phyloP scores from a whole-genome alignment of 2,888 invertebrate genomes.

The Marasmarcha lunaedactyla region DNA sequence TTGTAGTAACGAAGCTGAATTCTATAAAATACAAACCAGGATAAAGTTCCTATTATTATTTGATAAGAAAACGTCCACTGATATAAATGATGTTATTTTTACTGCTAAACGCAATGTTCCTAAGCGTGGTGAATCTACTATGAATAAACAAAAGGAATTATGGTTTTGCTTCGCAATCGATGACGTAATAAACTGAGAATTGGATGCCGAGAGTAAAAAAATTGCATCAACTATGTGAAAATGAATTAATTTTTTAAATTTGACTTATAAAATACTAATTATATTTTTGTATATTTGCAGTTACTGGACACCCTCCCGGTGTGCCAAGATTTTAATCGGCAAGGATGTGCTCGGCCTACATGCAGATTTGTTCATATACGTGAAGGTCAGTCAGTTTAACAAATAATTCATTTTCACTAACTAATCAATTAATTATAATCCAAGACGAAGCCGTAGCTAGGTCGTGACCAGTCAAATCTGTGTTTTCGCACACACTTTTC shows the following conservation, averaged over 20 bases:
- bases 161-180: no score
- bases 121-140: no score
- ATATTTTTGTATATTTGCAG: conserved; percentile 75
- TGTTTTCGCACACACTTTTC: no score
- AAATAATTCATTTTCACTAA: conserved; percentile 10
- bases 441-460: no score
- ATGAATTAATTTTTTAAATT: neutral
- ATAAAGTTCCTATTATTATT: neutral
- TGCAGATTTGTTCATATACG: conserved; percentile 98
- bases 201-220: no score
- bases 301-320: conserved; percentile 99
- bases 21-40: neutral
- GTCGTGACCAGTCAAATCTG: conserved; percentile 1
- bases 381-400: conserved; percentile 79
- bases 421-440: conserved; percentile 5
- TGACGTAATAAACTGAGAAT: no score
- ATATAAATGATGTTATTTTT: no score
- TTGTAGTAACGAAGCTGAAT: no score
- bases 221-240: neutral
- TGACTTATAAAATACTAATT: conserved; percentile 28
- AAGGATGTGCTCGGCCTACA: conserved; percentile 95
- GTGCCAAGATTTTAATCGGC: conserved; percentile 99
- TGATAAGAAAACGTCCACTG: neutral
- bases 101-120: no score
- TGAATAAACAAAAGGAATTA: no score